Base-by-base conservation (phyloP, 2,113 vertebrate genomes). In the Enhydra lutris region DNA sequence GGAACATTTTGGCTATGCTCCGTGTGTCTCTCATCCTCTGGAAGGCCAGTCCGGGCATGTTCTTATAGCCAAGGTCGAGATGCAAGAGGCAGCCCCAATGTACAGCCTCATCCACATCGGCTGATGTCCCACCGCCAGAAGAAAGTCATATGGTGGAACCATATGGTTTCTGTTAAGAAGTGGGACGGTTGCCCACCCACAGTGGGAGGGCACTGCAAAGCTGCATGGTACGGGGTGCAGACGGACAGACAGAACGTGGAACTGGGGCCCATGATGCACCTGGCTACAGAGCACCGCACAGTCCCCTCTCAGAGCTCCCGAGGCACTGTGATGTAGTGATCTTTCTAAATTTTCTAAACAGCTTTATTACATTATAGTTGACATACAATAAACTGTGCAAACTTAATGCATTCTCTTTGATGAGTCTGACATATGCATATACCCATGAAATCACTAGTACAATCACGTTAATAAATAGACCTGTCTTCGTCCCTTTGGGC, bases 201-300 rank as follows among this genome's bases (percentile, higher is more conserved):
- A 42, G 31, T 3, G 65, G 82, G 89, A 24, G 29, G 45, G 57
- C 3, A 12, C 6, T 1, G 45, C n/a, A 29, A 23, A 83, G 63
- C 14, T 36, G 12, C 20, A 4, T 1, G 9, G 76, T 63, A 29
- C 59, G 50, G 69, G 21, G 61, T 36, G 45, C n/a, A 3, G 11
- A 42, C 26, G 14, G 1, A 14, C 45, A 47, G n/a, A 50, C 34
- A 0, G 21, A 7, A 1, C 0, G 4, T 67, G 76, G 69, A 18
- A 4, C 0, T 0, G 4, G 71, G 34, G 65, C 45, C 42, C 17
- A 3, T 6, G 39, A 11, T 15, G 13, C n/a, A 1, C 21, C 34
- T 31, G 14, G 0, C 12, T 36, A 0, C 9, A 0, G 50, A 79
- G 24, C 55, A 21, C 10, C 1, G 1, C 0, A 17, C 14, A 55